Conservation (phyloP, 2,113 vertebrate species). For the Ornithorhynchus anatinus region DNA sequence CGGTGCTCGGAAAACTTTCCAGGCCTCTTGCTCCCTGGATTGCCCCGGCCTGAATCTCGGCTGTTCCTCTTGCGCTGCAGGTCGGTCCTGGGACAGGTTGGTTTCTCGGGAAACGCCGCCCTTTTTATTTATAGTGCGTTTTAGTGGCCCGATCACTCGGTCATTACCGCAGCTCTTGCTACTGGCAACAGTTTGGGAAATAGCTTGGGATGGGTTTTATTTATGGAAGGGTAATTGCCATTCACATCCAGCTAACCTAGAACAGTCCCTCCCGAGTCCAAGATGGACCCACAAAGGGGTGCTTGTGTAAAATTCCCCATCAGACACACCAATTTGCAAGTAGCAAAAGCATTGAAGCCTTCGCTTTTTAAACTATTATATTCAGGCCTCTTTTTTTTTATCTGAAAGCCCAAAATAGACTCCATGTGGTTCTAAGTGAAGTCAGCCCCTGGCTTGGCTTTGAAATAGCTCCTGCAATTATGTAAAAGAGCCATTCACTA, state of each 20-base stretch:
- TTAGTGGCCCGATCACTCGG: constrained; percentile 2
- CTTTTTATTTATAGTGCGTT: constrained; percentile 37
- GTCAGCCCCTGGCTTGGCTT: constrained; percentile 74
- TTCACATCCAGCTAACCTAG: constrained; percentile 48
- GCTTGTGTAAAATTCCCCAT: constrained; percentile 61
- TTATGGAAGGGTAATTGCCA: constrained; percentile 47
- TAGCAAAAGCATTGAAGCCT: constrained; percentile 60
- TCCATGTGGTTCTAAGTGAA: constrained; percentile 77
- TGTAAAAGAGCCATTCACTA: constrained; percentile 82
- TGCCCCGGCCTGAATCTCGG: not conserved
- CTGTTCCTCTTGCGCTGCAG: not conserved
- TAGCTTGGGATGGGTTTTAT: constrained; percentile 51
- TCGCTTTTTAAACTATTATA: constrained; percentile 62
- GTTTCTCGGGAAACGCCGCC: constrained; percentile 24
- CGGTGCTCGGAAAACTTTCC: no score
- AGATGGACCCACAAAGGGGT: constrained; percentile 53
- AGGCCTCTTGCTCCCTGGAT: not conserved
- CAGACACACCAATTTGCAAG: constrained; percentile 70
- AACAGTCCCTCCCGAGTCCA: constrained; percentile 14
- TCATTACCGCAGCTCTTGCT: constrained; percentile 12
- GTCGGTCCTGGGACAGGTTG: not conserved
- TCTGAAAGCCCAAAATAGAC: constrained; percentile 73
- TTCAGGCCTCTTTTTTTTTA: constrained; percentile 57
- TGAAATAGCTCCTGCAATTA: constrained; percentile 79
- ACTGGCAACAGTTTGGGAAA: constrained; percentile 47